Conservation (phyloP, 2,797 vertebrate genomes). For the Chaunax sp. region DNA sequence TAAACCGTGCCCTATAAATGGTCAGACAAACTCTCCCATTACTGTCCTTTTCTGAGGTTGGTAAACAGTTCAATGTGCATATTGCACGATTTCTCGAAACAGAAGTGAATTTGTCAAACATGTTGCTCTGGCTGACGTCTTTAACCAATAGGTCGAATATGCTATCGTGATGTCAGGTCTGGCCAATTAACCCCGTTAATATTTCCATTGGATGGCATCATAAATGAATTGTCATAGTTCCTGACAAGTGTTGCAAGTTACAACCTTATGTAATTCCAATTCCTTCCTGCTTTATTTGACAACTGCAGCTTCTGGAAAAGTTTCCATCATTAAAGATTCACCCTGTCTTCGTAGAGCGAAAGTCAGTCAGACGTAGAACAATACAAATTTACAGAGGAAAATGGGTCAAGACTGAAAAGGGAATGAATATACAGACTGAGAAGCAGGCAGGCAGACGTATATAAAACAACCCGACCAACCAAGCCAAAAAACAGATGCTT, state of each 20-base stretch:
- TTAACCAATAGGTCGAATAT: too few relatives aligned
- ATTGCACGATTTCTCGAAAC: conserved; percentile 12
- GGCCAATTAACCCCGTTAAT: too few relatives aligned
- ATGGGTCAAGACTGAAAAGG: conserved; percentile 67
- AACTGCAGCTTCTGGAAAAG: conserved; percentile 56
- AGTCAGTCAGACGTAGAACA: conserved; percentile 62
- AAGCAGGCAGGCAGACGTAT: conserved; percentile 38
- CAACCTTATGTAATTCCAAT: conserved; percentile 13
- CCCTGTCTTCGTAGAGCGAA: conserved; percentile 58
- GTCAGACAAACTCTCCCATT: conserved; percentile 7
- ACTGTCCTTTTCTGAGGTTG: not conserved
- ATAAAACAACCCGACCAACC: conserved; percentile 52
- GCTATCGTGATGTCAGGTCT: too few relatives aligned
- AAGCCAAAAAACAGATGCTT: conserved; percentile 47
- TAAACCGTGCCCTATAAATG: conserved; percentile 29
- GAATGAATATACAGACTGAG: conserved; percentile 40
- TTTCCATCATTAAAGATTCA: conserved; percentile 77
- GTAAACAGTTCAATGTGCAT: not conserved
- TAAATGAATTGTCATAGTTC: not conserved
- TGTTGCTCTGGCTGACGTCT: too few relatives aligned
- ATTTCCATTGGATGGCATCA: too few relatives aligned
- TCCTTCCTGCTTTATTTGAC: conserved; percentile 23
- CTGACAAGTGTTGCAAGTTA: conserved; percentile 17
- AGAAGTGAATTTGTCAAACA: too few relatives aligned
- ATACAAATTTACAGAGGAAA: conserved; percentile 54